Percentiles rank a stretch among this genome's conserved stretches.
Conservation (phyloP, 2,797 vertebrate species). For the Enteromius viviparus region DNA sequence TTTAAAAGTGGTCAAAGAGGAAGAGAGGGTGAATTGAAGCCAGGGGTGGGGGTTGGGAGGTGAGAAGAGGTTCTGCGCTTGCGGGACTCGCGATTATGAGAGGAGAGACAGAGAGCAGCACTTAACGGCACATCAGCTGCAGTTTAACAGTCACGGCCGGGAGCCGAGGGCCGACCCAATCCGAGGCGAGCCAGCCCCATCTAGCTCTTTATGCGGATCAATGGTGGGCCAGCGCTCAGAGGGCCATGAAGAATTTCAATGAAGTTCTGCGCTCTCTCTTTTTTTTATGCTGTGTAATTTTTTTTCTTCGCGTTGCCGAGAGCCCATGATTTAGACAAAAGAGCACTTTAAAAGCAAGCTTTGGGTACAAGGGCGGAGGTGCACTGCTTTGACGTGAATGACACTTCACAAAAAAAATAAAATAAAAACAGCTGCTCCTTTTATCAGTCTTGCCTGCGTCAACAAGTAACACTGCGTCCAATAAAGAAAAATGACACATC, state of each 20-base stretch:
- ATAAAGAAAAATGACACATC: constrained; percentile 70
- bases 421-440: constrained; percentile 78
- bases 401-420: constrained; percentile 69
- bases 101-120: constrained; percentile 47
- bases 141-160: constrained; percentile 47
- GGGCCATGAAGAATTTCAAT: constrained; percentile 53
- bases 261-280: constrained; percentile 27
- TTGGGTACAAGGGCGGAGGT: constrained; percentile 59
- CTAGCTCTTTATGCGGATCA: constrained; percentile 47
- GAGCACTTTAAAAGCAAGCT: constrained; percentile 63
- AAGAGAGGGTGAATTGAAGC: constrained; percentile 11
- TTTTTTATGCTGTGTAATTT: constrained; percentile 22
- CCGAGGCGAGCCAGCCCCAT: constrained; percentile 18
- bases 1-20: constrained; percentile 27
- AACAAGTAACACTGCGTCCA: constrained; percentile 66
- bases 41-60: constrained; percentile 14
- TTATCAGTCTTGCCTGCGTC: constrained; percentile 69
- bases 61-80: constrained; percentile 26
- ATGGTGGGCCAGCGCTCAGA: constrained; percentile 27
- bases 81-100: constrained; percentile 26
- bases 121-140: constrained; percentile 49
- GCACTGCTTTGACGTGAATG: constrained; percentile 67
- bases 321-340: constrained; percentile 56
- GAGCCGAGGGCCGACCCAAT: constrained; percentile 39
- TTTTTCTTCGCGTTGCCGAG: constrained; percentile 7